These are phyloP conservation scores for Paraescarpia echinospica DNA, from an alignment of 1,140 invertebrate genomes.

Conservation along the genomic window DNA sequence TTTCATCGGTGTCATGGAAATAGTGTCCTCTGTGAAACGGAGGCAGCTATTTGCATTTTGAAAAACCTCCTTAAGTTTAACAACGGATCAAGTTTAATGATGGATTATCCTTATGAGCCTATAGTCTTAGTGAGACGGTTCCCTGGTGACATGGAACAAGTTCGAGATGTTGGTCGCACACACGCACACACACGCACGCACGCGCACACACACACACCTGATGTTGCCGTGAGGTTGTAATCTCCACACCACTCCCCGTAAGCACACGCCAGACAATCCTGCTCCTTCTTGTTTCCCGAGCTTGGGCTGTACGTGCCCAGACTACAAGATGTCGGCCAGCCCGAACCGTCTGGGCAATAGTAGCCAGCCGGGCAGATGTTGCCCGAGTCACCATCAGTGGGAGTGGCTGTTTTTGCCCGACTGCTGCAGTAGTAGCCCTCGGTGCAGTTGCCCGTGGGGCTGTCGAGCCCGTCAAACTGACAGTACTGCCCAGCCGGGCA, in stretches of 20 bases:
- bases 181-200: no score
- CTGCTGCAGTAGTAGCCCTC: slow-evolving; percentile 46
- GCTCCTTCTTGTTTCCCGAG: slow-evolving; percentile 37
- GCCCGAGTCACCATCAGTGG: slow-evolving; percentile 42
- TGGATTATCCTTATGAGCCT: no score
- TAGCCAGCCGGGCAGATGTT: slow-evolving; percentile 48
- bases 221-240: slow-evolving; percentile 48
- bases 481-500: slow-evolving; percentile 48
- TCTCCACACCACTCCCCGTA: slow-evolving; percentile 48
- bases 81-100: no score
- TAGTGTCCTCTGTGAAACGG: no score
- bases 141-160: background rate
- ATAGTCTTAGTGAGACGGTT: background rate
- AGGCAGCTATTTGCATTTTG: no score
- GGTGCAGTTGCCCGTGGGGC: slow-evolving; percentile 41
- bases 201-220: slow-evolving; percentile 38
- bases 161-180: background rate
- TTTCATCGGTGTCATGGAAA: no score
- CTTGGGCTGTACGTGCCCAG: slow-evolving; percentile 48
- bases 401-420: slow-evolving; percentile 42
- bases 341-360: slow-evolving; percentile 45
- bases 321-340: slow-evolving; percentile 41
- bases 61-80: no score
- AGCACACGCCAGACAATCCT: slow-evolving; percentile 46
- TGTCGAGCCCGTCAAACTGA: slow-evolving; percentile 41